phyloP scores from a whole-genome alignment of 2,888 invertebrate genomes.

The Lumbricus terrestris region DNA sequence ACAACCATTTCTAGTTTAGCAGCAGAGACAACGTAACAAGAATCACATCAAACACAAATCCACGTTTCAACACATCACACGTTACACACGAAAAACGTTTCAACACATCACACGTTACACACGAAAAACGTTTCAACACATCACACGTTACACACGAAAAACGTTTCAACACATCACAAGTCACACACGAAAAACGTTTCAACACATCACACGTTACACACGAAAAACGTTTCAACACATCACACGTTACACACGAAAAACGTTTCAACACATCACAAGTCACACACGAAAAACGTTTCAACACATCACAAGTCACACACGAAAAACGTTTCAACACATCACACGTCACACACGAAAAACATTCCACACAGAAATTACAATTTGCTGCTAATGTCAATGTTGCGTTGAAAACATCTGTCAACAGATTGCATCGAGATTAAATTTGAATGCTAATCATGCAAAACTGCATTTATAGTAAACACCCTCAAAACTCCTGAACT shows the following conservation, averaged over 20 bases:
- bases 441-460: too few species aligned
- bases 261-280: background rate
- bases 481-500: too few species aligned
- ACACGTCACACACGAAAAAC: background rate
- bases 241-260: background rate
- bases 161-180: background rate
- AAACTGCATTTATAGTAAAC: too few species aligned
- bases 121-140: background rate
- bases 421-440: background rate
- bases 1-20: background rate
- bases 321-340: background rate
- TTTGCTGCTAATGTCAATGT: background rate
- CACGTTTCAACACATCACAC: background rate
- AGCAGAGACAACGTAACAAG: background rate
- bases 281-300: background rate
- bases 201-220: background rate
- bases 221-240: background rate
- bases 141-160: background rate
- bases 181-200: background rate
- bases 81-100: background rate
- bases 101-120: background rate
- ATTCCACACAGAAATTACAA: background rate
- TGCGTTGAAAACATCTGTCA: background rate
- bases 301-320: background rate
- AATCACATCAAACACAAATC: background rate